Base-by-base conservation (phyloP, 2,797 vertebrate species). In the Hylomyscus alleni region DNA sequence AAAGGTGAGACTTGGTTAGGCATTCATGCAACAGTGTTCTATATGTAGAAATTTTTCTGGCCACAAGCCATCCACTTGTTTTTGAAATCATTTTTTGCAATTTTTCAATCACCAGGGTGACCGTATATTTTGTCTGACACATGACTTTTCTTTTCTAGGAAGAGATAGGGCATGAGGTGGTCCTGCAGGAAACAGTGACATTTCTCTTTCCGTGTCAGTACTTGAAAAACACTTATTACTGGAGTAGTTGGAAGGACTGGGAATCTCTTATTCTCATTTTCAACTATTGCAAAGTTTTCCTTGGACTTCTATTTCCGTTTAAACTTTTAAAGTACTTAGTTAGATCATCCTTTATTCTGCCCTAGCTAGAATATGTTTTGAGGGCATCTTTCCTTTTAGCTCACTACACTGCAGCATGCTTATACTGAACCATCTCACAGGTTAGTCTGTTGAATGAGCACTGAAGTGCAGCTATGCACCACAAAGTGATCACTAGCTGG, bases 121-220 rank as follows among this genome's bases (percentile, higher is more conserved):
- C 54, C 75, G 54, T 92, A 77, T 88, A 89, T 95, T 97, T 96
- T 97, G 78, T 29, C 95, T 98, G 96, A 97, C 94, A 95, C 60
- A 91, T 54, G 65, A 94, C 76, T 95, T 93, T n/a, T 95, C 34
- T 96, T 84, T 87, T 92, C 75, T 90, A 90, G 60, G 78, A 97
- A 96, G 86, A 93, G 58, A 58, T 54, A 91, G 87, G 67, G 75
- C 83, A 93, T 82, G 50, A 89, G 69, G 69, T 95, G 62, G 92
- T 96, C 40, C 87, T 96, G n/a, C 73, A 96, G 92, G 13, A 60
- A 96, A 62, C 85, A 75, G 14, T 54, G 89, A 65, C 96, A 95
- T 91, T 86, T 97, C 95, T 96, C 76, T 93, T 94, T 96, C 34
- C 87, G 85, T 93, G 86, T 93, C 96, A 97, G 50, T 69, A 91